Percentiles rank a stretch among this genome's conserved stretches.
These are phyloP conservation scores for Amphimedon queenslandica DNA, from an alignment of 37 sponge, comb jelly and placozoan genomes.

Conservation along the genomic window DNA sequence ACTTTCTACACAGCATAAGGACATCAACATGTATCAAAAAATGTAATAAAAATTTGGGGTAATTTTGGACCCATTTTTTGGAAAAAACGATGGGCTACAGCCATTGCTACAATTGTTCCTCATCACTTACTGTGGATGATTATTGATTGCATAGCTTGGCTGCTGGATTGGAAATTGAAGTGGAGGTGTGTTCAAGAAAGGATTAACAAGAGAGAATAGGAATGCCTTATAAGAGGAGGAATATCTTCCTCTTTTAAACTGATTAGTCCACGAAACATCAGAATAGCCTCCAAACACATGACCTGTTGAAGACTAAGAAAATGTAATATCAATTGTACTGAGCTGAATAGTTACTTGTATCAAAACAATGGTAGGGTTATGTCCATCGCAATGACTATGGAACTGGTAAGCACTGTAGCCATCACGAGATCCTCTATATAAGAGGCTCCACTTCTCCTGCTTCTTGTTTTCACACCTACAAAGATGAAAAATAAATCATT, in stretches of 20 bases:
- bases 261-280: constrained; percentile 74
- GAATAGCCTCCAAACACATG: constrained; percentile 80
- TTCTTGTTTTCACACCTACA: constrained; percentile 44
- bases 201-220: constrained; percentile 68
- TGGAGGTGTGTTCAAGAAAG: constrained; percentile 17
- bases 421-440: constrained; percentile 68
- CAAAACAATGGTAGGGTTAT: constrained; percentile 55
- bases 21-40: too few species aligned
- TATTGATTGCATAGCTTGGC: constrained; percentile 69
- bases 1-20: too few species aligned
- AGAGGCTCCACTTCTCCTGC: constrained; percentile 57
- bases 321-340: neutral
- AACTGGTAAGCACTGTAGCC: constrained; percentile 67
- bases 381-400: constrained; percentile 63
- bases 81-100: too few species aligned
- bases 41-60: too few species aligned
- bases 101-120: too few species aligned
- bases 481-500: neutral
- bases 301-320: constrained; percentile 40
- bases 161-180: constrained; percentile 46
- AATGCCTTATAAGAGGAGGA: constrained; percentile 58
- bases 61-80: too few species aligned
- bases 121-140: constrained; percentile 63
- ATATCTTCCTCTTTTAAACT: constrained; percentile 61
- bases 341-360: constrained; percentile 1